Base-by-base conservation (phyloP, 2,797 vertebrate genomes). In the Pampus argenteus region DNA sequence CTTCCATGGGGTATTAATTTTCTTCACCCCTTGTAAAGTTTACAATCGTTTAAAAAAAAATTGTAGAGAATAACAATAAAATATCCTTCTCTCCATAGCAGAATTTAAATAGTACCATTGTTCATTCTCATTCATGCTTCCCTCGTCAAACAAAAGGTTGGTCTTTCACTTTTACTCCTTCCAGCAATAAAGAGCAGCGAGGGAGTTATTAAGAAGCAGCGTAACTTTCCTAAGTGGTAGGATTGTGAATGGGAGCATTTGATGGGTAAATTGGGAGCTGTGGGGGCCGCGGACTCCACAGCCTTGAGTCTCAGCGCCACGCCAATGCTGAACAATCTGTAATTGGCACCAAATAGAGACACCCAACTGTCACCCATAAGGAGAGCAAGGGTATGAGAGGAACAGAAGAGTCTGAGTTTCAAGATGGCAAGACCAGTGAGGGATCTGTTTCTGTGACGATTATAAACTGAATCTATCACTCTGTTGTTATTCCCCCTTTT, bases 271-370 rank as follows among this genome's bases (percentile, higher is more conserved):
- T 88, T 87, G 81, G 85, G 81, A 90, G 60, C 86, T 69, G 73
- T 79, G 64, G 84, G 85, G 67, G 82, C 73, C 50, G 29, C 58
- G 81, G 76, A 76, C 67, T 78, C 66, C 67, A 67, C 83, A 87
- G 86, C 86, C 90, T 89, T 82, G 68, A 85, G 59, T 82, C 86
- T 48, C 87, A 84, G 89, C 42, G 61, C 74, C 87, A 80, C 2
- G 69, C 83, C 87, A 82, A 50, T 38, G 38, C 74, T 5, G 73
- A 87, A 82, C 88, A 88, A 92, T 90, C 85, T 89, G 81, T 92
- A 92, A 91, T 88, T 92, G 90, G 89, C 88, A 88, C 85, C 86
- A 84, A 78, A 86, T 88, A 69, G 88, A 83, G 86, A 85, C 81
- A 71, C 82, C 89, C 79, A 11, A 78, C 87, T 79, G 87, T 86